Conservation (phyloP, 2,888 invertebrate species). For the Drosophila prolongata region DNA sequence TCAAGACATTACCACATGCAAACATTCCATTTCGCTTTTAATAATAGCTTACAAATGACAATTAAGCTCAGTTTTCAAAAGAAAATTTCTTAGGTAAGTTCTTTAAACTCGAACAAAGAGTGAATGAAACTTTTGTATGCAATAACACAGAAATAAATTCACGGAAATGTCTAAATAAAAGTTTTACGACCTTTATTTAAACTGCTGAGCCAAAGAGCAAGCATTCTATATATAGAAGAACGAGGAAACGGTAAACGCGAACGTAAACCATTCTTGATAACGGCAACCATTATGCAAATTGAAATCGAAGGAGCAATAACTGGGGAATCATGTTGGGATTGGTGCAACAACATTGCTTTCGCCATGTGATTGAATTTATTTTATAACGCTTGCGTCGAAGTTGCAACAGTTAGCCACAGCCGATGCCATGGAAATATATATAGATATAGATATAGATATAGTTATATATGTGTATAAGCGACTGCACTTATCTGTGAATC, state of each 20-base stretch:
- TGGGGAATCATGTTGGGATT: slow-evolving; percentile 52
- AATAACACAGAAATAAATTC: slow-evolving; percentile 4
- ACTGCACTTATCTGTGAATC: slow-evolving; percentile 26
- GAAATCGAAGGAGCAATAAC: slow-evolving; percentile 54
- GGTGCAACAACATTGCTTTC: slow-evolving; percentile 72
- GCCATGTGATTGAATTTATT: slow-evolving; percentile 78
- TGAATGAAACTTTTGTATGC: not conserved
- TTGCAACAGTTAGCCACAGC: slow-evolving; percentile 60
- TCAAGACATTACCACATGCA: slow-evolving; percentile 64
- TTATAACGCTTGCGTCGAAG: slow-evolving; percentile 66
- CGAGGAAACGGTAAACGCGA: slow-evolving; percentile 60
- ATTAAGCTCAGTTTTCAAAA: slow-evolving; percentile 43
- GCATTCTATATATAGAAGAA: slow-evolving; percentile 17
- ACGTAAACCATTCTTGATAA: slow-evolving; percentile 68
- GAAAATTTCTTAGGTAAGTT: slow-evolving; percentile 9
- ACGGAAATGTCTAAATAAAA: not conserved
- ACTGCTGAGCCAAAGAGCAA: not conserved
- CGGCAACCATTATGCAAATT: slow-evolving; percentile 75
- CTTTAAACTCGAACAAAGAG: slow-evolving; percentile 2
- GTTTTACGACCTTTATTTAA: not conserved
- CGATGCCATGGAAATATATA: slow-evolving; percentile 18
- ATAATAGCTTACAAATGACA: slow-evolving; percentile 73
- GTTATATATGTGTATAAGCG: slow-evolving; percentile 11
- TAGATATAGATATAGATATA: slow-evolving; percentile 14
- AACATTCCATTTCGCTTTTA: slow-evolving; percentile 74